Conservation (phyloP, 2,888 invertebrate genomes). For the Lepidocyrtinus sp. region DNA sequence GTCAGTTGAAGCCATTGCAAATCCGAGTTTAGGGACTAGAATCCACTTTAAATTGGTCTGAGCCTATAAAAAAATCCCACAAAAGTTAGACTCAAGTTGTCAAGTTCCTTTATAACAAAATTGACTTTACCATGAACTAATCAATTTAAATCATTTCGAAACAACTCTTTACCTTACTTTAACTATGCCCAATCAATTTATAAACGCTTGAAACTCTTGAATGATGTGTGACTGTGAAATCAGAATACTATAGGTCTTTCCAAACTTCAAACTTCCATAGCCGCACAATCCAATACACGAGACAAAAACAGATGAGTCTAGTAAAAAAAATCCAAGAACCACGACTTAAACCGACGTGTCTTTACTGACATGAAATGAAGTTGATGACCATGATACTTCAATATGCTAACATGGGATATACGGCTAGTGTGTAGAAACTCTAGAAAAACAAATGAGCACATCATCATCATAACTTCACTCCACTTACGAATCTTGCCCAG, state of each 20-base stretch:
- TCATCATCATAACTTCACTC: background rate
- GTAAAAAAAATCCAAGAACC: background rate
- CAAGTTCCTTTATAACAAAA: no score
- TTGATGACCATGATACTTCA: slow-evolving; percentile 1
- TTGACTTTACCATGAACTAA: no score
- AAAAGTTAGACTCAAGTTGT: no score
- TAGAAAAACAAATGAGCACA: no score
- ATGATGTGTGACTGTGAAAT: no score
- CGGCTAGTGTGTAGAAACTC: background rate
- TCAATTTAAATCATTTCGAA: no score
- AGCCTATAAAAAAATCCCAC: no score
- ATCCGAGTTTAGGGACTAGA: no score
- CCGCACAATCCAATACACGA: background rate
- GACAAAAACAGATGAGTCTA: background rate
- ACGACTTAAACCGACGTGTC: slow-evolving; percentile 26
- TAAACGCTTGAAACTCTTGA: no score
- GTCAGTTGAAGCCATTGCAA: slow-evolving; percentile 30
- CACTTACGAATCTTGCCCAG: background rate
- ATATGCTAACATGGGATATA: background rate
- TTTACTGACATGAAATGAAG: background rate
- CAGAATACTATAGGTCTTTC: background rate
- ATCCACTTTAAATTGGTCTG: no score
- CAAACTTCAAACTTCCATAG: background rate
- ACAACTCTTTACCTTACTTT: no score
- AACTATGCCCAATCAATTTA: background rate